Conservation (phyloP, 2,113 vertebrate genomes). For the Mustela nigripes region DNA sequence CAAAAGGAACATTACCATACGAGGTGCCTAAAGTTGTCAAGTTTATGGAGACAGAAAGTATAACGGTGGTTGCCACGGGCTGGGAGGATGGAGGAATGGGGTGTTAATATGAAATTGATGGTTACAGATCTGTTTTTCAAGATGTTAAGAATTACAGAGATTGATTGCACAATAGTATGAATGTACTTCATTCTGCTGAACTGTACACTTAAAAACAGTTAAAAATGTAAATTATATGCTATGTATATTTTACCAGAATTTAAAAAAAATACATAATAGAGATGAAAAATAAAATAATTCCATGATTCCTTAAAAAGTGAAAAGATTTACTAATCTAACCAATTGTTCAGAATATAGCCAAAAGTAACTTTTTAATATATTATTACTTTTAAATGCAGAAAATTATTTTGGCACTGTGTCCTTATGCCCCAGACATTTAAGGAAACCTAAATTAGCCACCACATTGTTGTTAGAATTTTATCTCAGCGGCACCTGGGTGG, state of each 20-base stretch:
- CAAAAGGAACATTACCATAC: neutral
- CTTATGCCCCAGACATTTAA: neutral
- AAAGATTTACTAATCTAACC: neutral
- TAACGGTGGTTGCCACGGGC: neutral
- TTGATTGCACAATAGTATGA: neutral
- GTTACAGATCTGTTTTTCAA: neutral
- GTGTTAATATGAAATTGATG: neutral
- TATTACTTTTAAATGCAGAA: neutral
- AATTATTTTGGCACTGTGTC: neutral
- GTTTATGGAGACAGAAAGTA: neutral
- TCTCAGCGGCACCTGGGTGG: no score
- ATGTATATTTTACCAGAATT: neutral
- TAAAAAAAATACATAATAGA: neutral
- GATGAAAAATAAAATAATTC: neutral
- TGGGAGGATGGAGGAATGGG: no score
- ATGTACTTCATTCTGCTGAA: neutral
- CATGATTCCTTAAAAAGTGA: neutral
- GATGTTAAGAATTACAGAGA: neutral
- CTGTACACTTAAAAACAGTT: neutral
- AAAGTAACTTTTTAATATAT: neutral
- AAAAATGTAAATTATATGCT: neutral
- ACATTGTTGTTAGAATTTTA: neutral
- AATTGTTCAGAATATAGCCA: neutral
- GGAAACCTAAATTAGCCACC: neutral
- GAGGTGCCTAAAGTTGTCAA: neutral